Conservation (phyloP, 2,888 invertebrate genomes). For the Orchesella flavescens region DNA sequence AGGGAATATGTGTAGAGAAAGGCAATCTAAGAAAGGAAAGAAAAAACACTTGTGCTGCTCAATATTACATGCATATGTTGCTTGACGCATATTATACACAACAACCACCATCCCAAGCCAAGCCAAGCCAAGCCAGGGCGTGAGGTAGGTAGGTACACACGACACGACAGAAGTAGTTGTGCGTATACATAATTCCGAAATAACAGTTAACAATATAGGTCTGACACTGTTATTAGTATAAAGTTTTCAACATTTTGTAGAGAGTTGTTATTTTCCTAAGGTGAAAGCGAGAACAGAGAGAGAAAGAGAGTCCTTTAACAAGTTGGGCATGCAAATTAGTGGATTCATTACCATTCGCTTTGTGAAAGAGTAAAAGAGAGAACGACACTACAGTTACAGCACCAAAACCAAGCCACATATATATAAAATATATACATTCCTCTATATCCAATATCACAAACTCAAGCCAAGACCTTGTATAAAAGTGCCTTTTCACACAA, state of each 20-base stretch:
- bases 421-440: no score
- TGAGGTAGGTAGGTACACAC: no score
- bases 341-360: slow-evolving; percentile 66
- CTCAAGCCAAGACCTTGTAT: no score
- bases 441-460: no score
- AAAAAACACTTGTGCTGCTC: not conserved
- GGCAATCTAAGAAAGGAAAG: no score
- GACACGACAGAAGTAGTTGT: no score
- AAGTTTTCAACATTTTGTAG: slow-evolving; percentile 20
- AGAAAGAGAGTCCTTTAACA: slow-evolving; percentile 56
- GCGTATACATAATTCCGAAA: not conserved
- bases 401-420: no score
- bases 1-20: not conserved
- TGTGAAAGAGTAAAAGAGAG: slow-evolving; percentile 1
- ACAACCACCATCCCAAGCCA: no score
- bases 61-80: no score
- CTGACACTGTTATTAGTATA: not conserved
- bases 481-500: no score
- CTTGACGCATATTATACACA: no score
- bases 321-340: slow-evolving; percentile 69
- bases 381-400: not conserved
- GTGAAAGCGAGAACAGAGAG: slow-evolving; percentile 3
- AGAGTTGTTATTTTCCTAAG: slow-evolving; percentile 33
- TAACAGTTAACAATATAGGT: not conserved
- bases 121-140: no score